A percentile compares a stretch with the other conserved stretches of the same genome.
Evolutionary conservation across 2,888 invertebrate genomes (phyloP).

Genomic region (Ennomos fuscantarius): DNA sequence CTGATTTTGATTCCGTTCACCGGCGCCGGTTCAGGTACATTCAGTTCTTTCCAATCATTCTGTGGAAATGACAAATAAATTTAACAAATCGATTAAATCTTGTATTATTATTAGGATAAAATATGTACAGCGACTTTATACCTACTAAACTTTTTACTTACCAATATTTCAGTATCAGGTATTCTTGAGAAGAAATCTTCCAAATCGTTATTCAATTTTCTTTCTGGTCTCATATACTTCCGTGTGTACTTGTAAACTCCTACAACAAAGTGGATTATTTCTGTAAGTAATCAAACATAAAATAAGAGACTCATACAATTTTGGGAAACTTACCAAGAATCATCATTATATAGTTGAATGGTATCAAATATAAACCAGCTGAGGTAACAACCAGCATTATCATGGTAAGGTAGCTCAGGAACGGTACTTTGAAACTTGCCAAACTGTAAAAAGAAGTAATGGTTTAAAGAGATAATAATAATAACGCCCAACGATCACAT

Average conservation of each 20-base stretch:
- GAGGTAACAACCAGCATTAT: constrained; percentile 55
- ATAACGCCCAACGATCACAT: no score
- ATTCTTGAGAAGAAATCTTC: constrained; percentile 73
- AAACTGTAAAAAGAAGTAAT: constrained; percentile 53
- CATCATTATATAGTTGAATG: constrained; percentile 72
- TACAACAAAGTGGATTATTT: constrained; percentile 44
- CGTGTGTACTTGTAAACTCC: constrained; percentile 72
- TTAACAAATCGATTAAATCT: constrained; percentile 2
- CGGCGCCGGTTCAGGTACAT: constrained; percentile 62
- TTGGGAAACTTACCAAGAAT: constrained; percentile 60
- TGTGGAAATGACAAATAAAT: constrained; percentile 46
- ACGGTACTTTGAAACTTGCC: constrained; percentile 71
- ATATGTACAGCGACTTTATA: no score
- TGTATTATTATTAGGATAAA: no score
- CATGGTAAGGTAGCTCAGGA: constrained; percentile 68
- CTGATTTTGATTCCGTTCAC: constrained; percentile 18
- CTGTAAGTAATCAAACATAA: no score
- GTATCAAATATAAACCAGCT: constrained; percentile 59
- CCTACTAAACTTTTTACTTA: no score
- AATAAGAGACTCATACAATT: no score
- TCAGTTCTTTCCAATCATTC: constrained; percentile 76
- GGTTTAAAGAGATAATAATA: no score
- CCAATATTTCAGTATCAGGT: constrained; percentile 73
- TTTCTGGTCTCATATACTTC: constrained; percentile 67
- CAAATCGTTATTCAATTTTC: constrained; percentile 71